phyloP scores from a whole-genome alignment of 1,140 invertebrate genomes.

The Drosophila quadrilineata region DNA sequence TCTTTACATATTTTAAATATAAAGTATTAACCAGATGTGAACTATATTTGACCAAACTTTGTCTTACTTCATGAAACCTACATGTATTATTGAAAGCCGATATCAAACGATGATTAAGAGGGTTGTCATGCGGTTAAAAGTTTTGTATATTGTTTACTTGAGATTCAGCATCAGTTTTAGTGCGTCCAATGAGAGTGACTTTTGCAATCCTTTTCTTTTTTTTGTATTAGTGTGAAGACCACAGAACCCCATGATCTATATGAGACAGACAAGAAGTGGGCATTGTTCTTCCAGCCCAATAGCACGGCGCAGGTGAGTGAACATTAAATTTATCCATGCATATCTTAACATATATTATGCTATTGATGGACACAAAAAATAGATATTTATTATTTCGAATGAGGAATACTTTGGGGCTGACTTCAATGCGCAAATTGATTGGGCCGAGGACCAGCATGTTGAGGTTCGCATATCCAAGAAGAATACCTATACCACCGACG shows the following conservation, averaged over 20 bases:
- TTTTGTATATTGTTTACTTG: too few relatives aligned
- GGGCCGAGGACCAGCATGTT: conserved; percentile 84
- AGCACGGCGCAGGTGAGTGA: conserved; percentile 56
- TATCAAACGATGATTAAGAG: too few relatives aligned
- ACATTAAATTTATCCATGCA: not conserved
- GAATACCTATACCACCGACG: conserved; percentile 87
- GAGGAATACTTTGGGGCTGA: conserved; percentile 86
- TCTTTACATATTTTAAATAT: too few relatives aligned
- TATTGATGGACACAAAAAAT: not conserved
- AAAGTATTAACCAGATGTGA: too few relatives aligned
- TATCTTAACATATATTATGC: not conserved
- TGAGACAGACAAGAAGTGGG: conserved; percentile 81
- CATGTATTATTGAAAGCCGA: too few relatives aligned
- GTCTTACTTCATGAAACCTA: too few relatives aligned
- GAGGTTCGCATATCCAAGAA: conserved; percentile 86
- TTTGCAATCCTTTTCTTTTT: not conserved
- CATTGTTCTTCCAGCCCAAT: conserved; percentile 71
- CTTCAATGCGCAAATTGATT: conserved; percentile 86
- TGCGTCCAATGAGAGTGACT: too few relatives aligned
- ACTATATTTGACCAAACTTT: too few relatives aligned
- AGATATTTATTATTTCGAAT: conserved; percentile 85
- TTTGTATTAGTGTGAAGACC: conserved; percentile 45
- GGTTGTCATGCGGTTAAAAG: too few relatives aligned
- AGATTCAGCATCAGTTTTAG: too few relatives aligned
- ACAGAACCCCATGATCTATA: conserved; percentile 73